Evolutionary conservation across 1,140 invertebrate species (phyloP), one percentile per base, ranked within the genome.

Genomic region (Eriosoma lanigerum): DNA sequence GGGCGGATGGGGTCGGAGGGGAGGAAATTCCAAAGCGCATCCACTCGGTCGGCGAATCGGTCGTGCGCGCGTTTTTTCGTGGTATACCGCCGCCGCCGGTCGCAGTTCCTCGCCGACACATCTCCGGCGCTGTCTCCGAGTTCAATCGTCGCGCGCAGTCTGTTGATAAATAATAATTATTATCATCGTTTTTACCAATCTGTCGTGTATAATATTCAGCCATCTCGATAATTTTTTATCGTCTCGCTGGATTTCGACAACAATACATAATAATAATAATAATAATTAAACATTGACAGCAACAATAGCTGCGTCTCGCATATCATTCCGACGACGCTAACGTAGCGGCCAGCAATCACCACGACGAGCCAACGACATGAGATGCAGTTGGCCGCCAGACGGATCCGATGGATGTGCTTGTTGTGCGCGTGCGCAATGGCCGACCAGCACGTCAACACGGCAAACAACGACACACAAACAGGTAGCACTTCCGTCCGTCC

Each of bases 371-470:
- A 56, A 78, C 75, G 56, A 46, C 75, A 78, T 78, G 75, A 78
- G 54, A 78, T 78, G 75, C 75, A 46, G 75, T n/a, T 72, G 68
- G 68, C 68, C 68, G 75, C 21, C 75, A 78, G 56, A 62, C 54
- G 75, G 75, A 78, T 78, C 32, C 75, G 75, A 29, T 78, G 75
- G 75, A 62, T 78, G 75, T 78, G 75, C 24, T 60, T 78, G 56
- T 48, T 78, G 75, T 78, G 75, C 56, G 75, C 75, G 32, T 78
- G 75, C 56, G 75, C 75, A 13, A 56, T 78, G 52, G 75, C 75
- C 56, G 75, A 78, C 48, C 75, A 78, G 62, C 54, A 24, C n/a
- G 56, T 78, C 54, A 21, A 44, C 38, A 48, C 10, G n/a, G 15
- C 56, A 1, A 62, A 19, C 38, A 78, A 78, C 54, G 54, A 48